Base-by-base conservation (phyloP, 2,797 vertebrate species). In the Syncerus caffer region DNA sequence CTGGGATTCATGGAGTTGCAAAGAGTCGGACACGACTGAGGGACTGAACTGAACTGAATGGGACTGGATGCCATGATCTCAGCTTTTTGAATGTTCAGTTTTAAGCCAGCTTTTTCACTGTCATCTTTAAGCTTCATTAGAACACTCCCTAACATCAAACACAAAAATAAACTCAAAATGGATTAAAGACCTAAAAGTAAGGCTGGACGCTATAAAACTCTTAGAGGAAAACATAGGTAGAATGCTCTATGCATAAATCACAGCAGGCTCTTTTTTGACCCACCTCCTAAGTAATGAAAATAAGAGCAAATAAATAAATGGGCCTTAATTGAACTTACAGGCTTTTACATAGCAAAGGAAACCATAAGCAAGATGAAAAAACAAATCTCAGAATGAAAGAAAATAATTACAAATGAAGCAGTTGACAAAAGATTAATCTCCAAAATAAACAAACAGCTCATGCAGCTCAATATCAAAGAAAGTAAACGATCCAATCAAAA, bases 21-120 rank as follows among this genome's bases (percentile, higher is more conserved):
- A 42, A 42, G 42, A 42, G 42, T 42, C 42, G 5, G 42, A 42
- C 42, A 42, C 6, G 42, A 42, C 42, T 42, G 42, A 42, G 42
- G 6, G 7, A 42, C 42, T 42, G 42, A 42, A 1, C 34, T 42
- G 42, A 42, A 42, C 42, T 42, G 42, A 71, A 71, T 38, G n/a
- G 64, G n/a, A 12, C n/a, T 0, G 0, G 10, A 71, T 23, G 19
- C 64, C 4, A 71, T 71, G 19, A 38, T 12, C 10, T 21, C n/a
- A 71, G n/a, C 17, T 71, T 21, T 71, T 12, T 71, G 64, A 71
- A 71, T 71, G n/a, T 21, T 71, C 19, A 38, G n/a, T 38, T 71
- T 71, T 71, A 71, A 71, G n/a, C 10, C n/a, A 71, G 10, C 10
- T 12, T 71, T 67, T 67, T 38, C 64, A 38, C 17, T 21, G 8